Evolutionary conservation across 2,113 vertebrate species (phyloP), one percentile per base, ranked within the genome.

Genomic region (Nipponia nippon): DNA sequence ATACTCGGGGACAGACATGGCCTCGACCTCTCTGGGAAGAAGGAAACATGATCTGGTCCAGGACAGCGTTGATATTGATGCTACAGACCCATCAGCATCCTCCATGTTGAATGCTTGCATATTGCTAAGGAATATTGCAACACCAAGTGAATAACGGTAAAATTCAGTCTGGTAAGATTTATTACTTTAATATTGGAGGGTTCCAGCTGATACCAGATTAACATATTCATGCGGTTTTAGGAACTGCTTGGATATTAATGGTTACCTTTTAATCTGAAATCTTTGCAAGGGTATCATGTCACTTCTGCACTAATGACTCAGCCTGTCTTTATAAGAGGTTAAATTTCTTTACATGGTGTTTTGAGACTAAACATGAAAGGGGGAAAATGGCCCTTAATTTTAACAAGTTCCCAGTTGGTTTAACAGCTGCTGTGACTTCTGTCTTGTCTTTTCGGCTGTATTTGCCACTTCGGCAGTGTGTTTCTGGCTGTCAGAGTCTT

Each of bases 351-450:
- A 89, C 61, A 11, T 42, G 23, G 7, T 87, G n/a, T 94, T 94
- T 94, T 83, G 65, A 93, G 79, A 77, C 58, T 93, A 91, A 94
- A 84, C 84, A 77, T 77, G 91, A 97, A 95, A 86, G 62, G 53
- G 30, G 62, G 53, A n/a, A 95, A 87, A 93, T 53, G 66, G 62
- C 58, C 87, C 78, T 61, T 93, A 76, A 79, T 93, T 95, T 96
- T 94, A 94, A 87, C 80, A 92, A 87, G 83, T 93, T 80, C 81
- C 75, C 89, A 73, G 91, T 96, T 95, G 91, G 87, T 83, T 91
- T 95, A 95, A 91, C 95, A 96, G 87, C 93, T 96, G 90, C 87
- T 87, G 34, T 90, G 91, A 69, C 62, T 82, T 93, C 83, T 94
- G 72, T 75, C 92, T 84, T 82, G 83, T 84, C 83, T 94, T 96